A percentile compares a stretch with the other conserved stretches of the same genome.
phyloP scores from a whole-genome alignment of 2,888 invertebrate species.

The Phragmatobia fuliginosa region DNA sequence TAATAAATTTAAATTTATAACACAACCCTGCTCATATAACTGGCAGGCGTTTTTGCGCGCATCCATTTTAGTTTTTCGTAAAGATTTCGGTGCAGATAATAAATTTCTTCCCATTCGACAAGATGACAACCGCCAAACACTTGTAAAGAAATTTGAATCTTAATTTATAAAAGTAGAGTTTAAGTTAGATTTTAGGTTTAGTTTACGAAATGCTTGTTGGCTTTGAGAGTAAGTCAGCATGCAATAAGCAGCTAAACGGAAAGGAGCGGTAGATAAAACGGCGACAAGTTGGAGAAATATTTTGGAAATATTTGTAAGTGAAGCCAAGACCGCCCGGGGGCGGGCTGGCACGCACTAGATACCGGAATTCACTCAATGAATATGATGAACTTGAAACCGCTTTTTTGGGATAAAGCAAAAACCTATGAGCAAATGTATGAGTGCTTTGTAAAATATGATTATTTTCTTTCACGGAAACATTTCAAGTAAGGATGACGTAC shows the following conservation, averaged over 20 bases:
- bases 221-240: conserved; percentile 48
- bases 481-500: no score
- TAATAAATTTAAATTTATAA: conserved; percentile 61
- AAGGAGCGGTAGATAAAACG: conserved; percentile 85
- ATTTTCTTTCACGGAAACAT: not conserved
- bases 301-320: conserved; percentile 86
- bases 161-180: not conserved
- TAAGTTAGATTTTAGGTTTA: conserved; percentile 16
- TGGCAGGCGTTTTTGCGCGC: conserved; percentile 76
- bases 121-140: conserved; percentile 28
- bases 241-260: conserved; percentile 82
- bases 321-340: conserved; percentile 71
- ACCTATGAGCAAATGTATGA: conserved; percentile 13
- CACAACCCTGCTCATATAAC: conserved; percentile 71
- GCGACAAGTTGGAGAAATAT: conserved; percentile 86
- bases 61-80: conserved; percentile 81
- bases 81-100: conserved; percentile 84
- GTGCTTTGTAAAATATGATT: not conserved
- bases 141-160: conserved; percentile 27
- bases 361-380: conserved; percentile 56
- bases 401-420: conserved; percentile 34
- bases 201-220: conserved; percentile 4
- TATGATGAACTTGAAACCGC: conserved; percentile 56
- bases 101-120: conserved; percentile 48
- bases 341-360: conserved; percentile 53